Percentiles rank a stretch among this genome's conserved stretches.
phyloP scores from a whole-genome alignment of 2,888 invertebrate genomes.

The Heliconius charithonia region DNA sequence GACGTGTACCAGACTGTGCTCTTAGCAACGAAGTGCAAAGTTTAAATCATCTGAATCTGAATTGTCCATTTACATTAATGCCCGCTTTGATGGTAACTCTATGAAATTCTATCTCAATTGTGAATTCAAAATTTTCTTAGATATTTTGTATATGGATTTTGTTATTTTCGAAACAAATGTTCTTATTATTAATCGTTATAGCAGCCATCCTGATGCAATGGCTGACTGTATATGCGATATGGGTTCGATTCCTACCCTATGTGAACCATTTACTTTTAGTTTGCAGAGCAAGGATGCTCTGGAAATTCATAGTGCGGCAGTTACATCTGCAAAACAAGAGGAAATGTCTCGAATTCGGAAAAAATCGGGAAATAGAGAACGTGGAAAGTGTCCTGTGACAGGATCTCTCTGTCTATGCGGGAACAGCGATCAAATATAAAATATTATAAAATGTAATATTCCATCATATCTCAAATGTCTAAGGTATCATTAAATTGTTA shows the following conservation, averaged over 20 bases:
- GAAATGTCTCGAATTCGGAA: not conserved
- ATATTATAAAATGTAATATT: too few species aligned
- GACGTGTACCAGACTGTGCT: slow-evolving; percentile 41
- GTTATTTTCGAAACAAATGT: too few species aligned
- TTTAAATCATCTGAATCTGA: slow-evolving; percentile 40
- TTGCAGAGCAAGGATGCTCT: too few species aligned
- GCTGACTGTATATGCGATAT: not conserved
- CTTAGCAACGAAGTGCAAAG: slow-evolving; percentile 43
- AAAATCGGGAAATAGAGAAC: not conserved
- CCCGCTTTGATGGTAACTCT: not conserved
- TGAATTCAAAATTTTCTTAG: not conserved
- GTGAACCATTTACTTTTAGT: not conserved
- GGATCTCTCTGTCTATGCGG: not conserved
- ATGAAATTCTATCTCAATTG: slow-evolving; percentile 9
- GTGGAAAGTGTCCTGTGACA: not conserved
- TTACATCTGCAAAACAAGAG: not conserved
- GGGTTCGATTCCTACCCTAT: not conserved
- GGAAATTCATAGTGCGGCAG: not conserved
- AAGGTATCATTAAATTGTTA: too few species aligned
- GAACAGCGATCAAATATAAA: too few species aligned
- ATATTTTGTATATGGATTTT: not conserved
- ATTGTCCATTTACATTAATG: slow-evolving; percentile 20
- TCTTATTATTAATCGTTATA: too few species aligned
- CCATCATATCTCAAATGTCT: too few species aligned
- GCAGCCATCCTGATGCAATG: not conserved